Conservation (phyloP, 2,888 invertebrate genomes). For the Megaustenia siamemsis region DNA sequence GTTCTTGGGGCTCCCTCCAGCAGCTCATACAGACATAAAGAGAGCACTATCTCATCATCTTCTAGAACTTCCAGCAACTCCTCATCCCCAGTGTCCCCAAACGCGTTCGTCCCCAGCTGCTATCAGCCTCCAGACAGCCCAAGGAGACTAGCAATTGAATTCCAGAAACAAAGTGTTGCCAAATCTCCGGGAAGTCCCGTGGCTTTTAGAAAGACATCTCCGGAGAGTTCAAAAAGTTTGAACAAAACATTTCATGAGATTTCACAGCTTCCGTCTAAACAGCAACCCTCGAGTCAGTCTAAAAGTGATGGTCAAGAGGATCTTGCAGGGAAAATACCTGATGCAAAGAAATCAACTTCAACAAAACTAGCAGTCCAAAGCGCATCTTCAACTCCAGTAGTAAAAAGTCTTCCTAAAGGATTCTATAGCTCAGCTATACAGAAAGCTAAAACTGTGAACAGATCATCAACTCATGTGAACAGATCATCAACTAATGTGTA, state of each 20-base stretch:
- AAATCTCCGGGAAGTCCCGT: conserved; percentile 16
- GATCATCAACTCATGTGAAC: neutral
- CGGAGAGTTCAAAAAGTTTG: neutral
- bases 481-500: neutral
- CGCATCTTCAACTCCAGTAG: neutral
- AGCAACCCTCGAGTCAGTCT: neutral
- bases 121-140: conserved; percentile 51
- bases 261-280: conserved; percentile 3
- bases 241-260: neutral
- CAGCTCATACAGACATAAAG: conserved; percentile 6
- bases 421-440: conserved; percentile 19
- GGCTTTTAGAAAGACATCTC: neutral
- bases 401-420: conserved; percentile 35
- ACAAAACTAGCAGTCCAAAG: neutral
- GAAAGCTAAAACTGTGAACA: conserved; percentile 1
- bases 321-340: neutral
- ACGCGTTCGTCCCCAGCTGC: conserved; percentile 38
- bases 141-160: conserved; percentile 42
- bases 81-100: conserved; percentile 39
- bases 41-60: conserved; percentile 23
- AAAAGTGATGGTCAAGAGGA: neutral
- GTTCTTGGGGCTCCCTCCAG: neutral
- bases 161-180: conserved; percentile 29
- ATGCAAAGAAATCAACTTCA: neutral
- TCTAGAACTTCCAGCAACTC: conserved; percentile 11